Percentiles rank a stretch among this genome's conserved stretches.
These are phyloP conservation scores for Zaprionus nigranus DNA, from an alignment of 1,140 invertebrate genomes.

Conservation along the genomic window DNA sequence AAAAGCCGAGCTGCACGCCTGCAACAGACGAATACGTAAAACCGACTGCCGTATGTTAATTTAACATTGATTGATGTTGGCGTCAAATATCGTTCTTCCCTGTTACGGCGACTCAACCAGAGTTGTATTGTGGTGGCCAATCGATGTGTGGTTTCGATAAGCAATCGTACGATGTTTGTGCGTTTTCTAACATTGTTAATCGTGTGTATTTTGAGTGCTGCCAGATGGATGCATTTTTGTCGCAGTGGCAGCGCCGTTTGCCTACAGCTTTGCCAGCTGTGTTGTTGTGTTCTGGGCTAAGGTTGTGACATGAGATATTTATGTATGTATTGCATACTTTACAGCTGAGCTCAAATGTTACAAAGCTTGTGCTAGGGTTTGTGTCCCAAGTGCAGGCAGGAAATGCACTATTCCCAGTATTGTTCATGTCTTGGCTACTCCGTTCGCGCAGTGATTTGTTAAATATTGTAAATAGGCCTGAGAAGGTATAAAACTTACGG, in stretches of 20 bases:
- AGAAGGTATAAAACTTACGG: too few species aligned
- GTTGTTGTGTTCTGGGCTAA: conserved; percentile 1
- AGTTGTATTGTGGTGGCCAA: conserved; percentile 5
- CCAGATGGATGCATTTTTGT: background rate
- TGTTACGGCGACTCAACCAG: background rate
- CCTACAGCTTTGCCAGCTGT: background rate
- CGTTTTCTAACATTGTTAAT: background rate
- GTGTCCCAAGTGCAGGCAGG: background rate
- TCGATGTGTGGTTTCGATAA: conserved; percentile 7
- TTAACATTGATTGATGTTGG: conserved; percentile 25
- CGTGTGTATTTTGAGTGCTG: background rate
- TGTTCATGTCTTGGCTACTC: too few species aligned
- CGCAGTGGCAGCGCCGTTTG: background rate
- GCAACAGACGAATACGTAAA: conserved; percentile 25
- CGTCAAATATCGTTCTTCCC: conserved; percentile 11
- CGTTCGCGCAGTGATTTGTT: too few species aligned
- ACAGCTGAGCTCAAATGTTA: background rate
- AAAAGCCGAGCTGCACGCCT: conserved; percentile 7
- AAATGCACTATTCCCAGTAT: conserved; percentile 23
- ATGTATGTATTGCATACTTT: background rate
- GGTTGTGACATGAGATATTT: background rate
- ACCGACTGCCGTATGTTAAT: conserved; percentile 30
- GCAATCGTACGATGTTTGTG: background rate
- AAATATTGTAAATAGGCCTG: too few species aligned
- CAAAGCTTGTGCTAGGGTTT: background rate